phyloP scores from a whole-genome alignment of 2,888 invertebrate species.

The Cataglyphis livida region DNA sequence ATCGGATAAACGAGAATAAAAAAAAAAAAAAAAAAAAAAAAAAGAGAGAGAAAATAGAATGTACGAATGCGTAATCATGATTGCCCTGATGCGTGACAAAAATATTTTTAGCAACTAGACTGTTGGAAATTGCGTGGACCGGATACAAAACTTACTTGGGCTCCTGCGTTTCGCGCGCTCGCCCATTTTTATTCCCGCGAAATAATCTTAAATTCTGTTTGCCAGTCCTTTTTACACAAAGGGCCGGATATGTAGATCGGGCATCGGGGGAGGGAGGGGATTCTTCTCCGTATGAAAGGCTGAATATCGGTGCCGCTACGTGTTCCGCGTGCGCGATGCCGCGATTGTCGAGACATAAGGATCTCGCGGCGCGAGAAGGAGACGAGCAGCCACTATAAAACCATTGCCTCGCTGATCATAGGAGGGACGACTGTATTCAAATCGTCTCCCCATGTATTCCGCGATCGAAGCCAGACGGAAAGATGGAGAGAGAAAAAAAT shows the following conservation, averaged over 20 bases:
- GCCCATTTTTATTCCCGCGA: constrained; percentile 84
- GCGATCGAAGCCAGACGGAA: constrained; percentile 35
- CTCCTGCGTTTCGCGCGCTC: constrained; percentile 58
- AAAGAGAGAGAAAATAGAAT: neutral
- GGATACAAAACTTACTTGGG: constrained; percentile 51
- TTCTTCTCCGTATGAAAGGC: constrained; percentile 83
- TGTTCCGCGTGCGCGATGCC: constrained; percentile 79
- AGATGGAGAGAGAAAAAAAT: neutral
- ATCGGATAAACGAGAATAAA: neutral
- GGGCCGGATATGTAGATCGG: constrained; percentile 84
- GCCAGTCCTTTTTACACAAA: constrained; percentile 85
- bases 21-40: too few relatives aligned
- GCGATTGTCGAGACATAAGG: constrained; percentile 51
- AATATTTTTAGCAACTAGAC: constrained; percentile 9
- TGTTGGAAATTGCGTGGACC: constrained; percentile 35
- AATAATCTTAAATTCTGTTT: constrained; percentile 85
- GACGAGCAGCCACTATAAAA: constrained; percentile 73
- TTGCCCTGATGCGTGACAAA: constrained; percentile 2
- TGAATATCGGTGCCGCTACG: constrained; percentile 83
- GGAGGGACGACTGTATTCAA: constrained; percentile 69
- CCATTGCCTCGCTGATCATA: constrained; percentile 75
- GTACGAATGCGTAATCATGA: neutral
- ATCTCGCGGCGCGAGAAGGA: constrained; percentile 56
- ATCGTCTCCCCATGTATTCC: constrained; percentile 58
- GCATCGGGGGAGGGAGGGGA: constrained; percentile 60